These are phyloP conservation scores for Sigmodon hispidus DNA, from an alignment of 2,113 vertebrate genomes.

Conservation along the genomic window DNA sequence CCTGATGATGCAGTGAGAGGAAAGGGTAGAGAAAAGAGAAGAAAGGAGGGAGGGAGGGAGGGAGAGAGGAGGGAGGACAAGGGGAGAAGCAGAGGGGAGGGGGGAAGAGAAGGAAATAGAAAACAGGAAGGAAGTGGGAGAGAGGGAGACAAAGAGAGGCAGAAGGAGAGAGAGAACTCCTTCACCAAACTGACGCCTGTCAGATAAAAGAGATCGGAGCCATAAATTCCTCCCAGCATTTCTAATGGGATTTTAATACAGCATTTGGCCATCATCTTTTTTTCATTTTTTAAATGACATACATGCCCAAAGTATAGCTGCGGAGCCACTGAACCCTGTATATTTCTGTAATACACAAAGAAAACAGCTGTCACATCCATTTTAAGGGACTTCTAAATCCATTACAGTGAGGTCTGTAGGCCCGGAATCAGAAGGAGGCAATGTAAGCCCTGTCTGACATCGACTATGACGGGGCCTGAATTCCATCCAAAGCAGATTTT, in stretches of 20 bases:
- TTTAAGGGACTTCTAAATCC: conserved; percentile 78
- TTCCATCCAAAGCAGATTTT: conserved; percentile 87
- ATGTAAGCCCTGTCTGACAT: conserved; percentile 89
- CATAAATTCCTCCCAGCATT: conserved; percentile 75
- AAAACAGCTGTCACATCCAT: conserved; percentile 81
- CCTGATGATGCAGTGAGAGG: neutral
- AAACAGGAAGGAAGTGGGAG: fast-evolving
- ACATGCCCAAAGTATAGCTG: conserved; percentile 72
- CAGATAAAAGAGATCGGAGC: conserved; percentile 69
- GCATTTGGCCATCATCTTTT: conserved; percentile 80
- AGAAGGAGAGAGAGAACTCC: neutral
- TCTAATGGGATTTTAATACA: conserved; percentile 81
- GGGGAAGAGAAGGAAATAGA: fast-evolving
- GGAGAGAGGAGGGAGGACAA: fast-evolving
- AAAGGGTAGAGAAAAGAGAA: fast-evolving
- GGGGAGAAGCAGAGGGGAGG: fast-evolving
- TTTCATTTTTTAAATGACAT: conserved; percentile 80
- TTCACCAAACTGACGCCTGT: conserved; percentile 57
- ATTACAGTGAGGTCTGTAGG: conserved; percentile 67
- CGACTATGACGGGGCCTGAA: conserved; percentile 90
- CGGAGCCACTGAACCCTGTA: conserved; percentile 77
- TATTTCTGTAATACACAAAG: conserved; percentile 80
- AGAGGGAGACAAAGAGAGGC: fast-evolving
- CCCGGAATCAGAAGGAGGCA: conserved; percentile 83
- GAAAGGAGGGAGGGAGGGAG: fast-evolving